A percentile compares a stretch with the other conserved stretches of the same genome.
Evolutionary conservation across 2,113 vertebrate species (phyloP).

Genomic region (Castor canadensis): DNA sequence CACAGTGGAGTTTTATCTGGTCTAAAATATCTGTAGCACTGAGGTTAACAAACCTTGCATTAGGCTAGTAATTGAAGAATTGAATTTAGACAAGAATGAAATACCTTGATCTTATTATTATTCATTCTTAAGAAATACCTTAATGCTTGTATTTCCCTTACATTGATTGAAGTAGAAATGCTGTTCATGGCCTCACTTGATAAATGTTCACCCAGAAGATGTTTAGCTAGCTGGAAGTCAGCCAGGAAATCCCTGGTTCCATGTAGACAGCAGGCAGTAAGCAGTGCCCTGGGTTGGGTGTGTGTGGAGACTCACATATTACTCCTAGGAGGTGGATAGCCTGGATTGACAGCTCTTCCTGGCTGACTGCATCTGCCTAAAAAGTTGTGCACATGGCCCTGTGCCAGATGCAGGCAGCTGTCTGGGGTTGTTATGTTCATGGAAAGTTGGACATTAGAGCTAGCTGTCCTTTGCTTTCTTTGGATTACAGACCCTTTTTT

Average conservation of each 20-base stretch:
- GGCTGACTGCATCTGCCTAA: not conserved
- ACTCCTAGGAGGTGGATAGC: not conserved
- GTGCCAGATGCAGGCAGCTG: not conserved
- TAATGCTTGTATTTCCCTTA: not conserved
- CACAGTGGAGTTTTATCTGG: not conserved
- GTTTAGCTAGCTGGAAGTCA: not conserved
- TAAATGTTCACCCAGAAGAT: not conserved
- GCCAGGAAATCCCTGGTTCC: not conserved
- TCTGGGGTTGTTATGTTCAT: not conserved
- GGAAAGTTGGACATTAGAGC: not conserved
- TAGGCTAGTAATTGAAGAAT: not conserved
- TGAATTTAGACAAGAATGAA: not conserved
- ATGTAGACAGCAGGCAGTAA: not conserved
- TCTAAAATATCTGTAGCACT: fast-evolving
- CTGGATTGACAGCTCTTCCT: not conserved
- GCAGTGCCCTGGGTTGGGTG: too few relatives aligned
- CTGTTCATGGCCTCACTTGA: not conserved
- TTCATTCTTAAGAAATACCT: not conserved
- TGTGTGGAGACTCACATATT: fast-evolving
- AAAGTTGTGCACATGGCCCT: not conserved
- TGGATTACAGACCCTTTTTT: not conserved
- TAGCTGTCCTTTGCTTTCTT: not conserved
- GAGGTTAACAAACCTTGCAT: not conserved
- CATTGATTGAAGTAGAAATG: not conserved
- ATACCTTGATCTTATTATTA: not conserved